phyloP scores from a whole-genome alignment of 2,113 vertebrate species.

The Phasianus colchicus region DNA sequence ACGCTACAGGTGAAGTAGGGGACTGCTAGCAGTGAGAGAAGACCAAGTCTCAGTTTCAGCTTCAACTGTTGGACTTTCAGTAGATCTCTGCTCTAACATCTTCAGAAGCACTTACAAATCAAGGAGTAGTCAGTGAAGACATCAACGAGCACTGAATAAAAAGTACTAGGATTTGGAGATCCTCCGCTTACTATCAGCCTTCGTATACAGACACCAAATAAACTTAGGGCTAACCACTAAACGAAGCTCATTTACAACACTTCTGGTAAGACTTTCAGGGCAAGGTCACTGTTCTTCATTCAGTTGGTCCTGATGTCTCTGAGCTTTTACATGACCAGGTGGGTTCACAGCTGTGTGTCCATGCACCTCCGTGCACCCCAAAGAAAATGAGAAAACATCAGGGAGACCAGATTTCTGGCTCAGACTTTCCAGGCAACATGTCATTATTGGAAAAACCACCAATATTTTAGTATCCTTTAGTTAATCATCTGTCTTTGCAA shows the following conservation, averaged over 20 bases:
- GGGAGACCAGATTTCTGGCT: neutral
- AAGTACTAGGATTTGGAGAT: neutral
- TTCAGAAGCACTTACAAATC: neutral
- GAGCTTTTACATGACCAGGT: neutral
- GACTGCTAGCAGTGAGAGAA: neutral
- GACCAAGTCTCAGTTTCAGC: rapidly evolving
- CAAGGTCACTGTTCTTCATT: neutral
- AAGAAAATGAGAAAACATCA: neutral
- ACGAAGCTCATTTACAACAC: rapidly evolving
- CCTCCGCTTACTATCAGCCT: neutral
- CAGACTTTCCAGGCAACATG: neutral
- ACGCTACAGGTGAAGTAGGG: neutral
- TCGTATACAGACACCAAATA: neutral
- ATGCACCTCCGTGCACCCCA: neutral
- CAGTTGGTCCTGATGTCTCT: neutral
- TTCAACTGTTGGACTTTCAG: neutral
- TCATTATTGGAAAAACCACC: neutral
- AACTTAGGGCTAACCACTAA: neutral
- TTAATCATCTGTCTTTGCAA: neutral
- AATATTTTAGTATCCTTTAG: neutral
- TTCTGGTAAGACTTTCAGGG: neutral
- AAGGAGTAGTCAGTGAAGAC: neutral
- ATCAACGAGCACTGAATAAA: neutral
- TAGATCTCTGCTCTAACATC: neutral
- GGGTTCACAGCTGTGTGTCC: neutral